These are phyloP conservation scores for Dasyornis broadbenti DNA, from an alignment of 2,113 vertebrate species.

Conservation along the genomic window DNA sequence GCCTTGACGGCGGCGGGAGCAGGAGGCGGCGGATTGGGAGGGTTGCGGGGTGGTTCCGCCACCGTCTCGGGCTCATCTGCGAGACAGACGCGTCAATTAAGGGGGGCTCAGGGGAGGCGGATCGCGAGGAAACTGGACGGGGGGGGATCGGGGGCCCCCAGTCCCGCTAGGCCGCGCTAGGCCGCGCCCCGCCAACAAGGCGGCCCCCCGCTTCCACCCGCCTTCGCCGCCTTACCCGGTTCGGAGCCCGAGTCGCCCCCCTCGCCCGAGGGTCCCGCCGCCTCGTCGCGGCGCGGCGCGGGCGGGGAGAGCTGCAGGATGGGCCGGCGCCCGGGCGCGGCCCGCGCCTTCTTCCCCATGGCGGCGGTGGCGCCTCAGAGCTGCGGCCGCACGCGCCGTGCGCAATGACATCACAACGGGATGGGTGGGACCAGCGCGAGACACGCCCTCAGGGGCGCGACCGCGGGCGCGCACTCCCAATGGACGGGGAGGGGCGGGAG, in stretches of 20 bases:
- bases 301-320: slow-evolving; percentile 91
- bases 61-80: slow-evolving; percentile 81
- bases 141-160: neutral
- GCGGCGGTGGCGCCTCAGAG: neutral
- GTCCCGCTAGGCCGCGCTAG: neutral
- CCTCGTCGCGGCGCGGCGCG: slow-evolving; percentile 77
- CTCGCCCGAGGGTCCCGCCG: neutral
- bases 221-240: slow-evolving; percentile 66
- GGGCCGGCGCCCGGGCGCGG: slow-evolving; percentile 83
- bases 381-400: neutral
- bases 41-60: slow-evolving; percentile 66
- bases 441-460: neutral
- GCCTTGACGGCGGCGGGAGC: slow-evolving; percentile 82
- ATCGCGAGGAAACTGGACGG: no score
- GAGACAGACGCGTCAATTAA: neutral
- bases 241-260: slow-evolving; percentile 68
- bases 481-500: accelerated
- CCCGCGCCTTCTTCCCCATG: slow-evolving; percentile 82
- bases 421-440: accelerated
- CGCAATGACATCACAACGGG: accelerated
- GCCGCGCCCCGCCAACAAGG: neutral
- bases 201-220: neutral
- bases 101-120: neutral
- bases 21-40: slow-evolving; percentile 64
- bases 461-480: neutral